Conservation (phyloP, 2,888 invertebrate species). For the Oligia fasciuncula region DNA sequence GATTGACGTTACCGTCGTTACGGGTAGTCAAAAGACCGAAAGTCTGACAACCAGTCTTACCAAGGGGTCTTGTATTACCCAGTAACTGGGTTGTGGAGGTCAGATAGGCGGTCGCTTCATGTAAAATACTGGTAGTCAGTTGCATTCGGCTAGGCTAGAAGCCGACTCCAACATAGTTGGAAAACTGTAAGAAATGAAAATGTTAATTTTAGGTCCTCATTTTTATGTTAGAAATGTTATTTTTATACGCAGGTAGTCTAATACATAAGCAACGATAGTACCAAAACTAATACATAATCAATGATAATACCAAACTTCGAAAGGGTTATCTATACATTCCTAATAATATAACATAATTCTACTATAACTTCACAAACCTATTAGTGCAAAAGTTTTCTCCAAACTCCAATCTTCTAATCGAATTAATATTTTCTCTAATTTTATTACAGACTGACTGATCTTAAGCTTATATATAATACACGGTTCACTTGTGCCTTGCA, state of each 20-base stretch:
- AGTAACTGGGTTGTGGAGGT: neutral
- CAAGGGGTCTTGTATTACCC: neutral
- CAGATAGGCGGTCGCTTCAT: no score
- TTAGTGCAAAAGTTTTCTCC: constrained; percentile 38
- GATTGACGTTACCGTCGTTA: no score
- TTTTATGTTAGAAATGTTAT: neutral
- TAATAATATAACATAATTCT: constrained; percentile 21
- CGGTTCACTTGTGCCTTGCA: neutral
- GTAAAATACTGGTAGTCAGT: no score
- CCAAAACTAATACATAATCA: constrained; percentile 22
- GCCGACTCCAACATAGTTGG: no score
- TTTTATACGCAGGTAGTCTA: no score
- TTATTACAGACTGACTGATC: constrained; percentile 34
- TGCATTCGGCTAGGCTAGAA: no score
- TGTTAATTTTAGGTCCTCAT: neutral
- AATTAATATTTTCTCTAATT: constrained; percentile 49
- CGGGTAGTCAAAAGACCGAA: no score
- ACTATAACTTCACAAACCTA: constrained; percentile 47
- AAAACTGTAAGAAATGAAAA: neutral
- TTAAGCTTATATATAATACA: neutral
- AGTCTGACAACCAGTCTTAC: no score
- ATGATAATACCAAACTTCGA: constrained; percentile 19
- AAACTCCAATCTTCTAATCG: constrained; percentile 40
- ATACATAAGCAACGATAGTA: constrained; percentile 10
- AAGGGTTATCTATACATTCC: constrained; percentile 3